phyloP scores from a whole-genome alignment of 2,888 invertebrate genomes.

The Boloria selene region DNA sequence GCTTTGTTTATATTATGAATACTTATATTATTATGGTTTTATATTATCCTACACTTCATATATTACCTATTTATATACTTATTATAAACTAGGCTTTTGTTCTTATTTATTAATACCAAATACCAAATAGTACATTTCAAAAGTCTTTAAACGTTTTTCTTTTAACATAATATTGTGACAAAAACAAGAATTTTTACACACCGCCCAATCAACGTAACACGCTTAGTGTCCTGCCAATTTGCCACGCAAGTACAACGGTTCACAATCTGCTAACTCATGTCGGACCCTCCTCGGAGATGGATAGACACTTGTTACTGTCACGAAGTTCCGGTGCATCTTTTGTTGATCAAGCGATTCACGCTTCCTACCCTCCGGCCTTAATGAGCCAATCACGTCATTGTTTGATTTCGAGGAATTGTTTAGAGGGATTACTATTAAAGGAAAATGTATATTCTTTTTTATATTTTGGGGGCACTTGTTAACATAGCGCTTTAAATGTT shows the following conservation, averaged over 20 bases:
- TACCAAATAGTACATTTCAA: no score
- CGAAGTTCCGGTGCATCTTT: slow-evolving; percentile 67
- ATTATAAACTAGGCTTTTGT: neutral
- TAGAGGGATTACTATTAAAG: slow-evolving; percentile 25
- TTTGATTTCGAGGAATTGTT: slow-evolving; percentile 39
- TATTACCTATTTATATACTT: neutral
- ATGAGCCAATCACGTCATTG: slow-evolving; percentile 45
- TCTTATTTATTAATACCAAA: neutral
- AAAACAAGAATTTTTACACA: slow-evolving; percentile 15
- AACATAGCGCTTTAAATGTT: neutral
- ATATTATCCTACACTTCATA: neutral
- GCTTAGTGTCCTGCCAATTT: slow-evolving; percentile 25
- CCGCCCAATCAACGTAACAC: slow-evolving; percentile 9
- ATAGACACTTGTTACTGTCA: slow-evolving; percentile 70
- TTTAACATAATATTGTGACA: no score
- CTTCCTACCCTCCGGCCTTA: slow-evolving; percentile 41
- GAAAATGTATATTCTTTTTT: slow-evolving; percentile 9
- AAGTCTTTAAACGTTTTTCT: neutral
- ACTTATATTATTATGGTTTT: neutral
- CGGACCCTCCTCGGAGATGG: slow-evolving; percentile 61
- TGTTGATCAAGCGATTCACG: slow-evolving; percentile 51
- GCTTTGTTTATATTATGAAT: slow-evolving; percentile 6
- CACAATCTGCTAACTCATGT: slow-evolving; percentile 39
- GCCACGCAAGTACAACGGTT: slow-evolving; percentile 31
- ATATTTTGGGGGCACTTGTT: neutral